phyloP scores from a whole-genome alignment of 2,113 vertebrate genomes.

The Naja naja region DNA sequence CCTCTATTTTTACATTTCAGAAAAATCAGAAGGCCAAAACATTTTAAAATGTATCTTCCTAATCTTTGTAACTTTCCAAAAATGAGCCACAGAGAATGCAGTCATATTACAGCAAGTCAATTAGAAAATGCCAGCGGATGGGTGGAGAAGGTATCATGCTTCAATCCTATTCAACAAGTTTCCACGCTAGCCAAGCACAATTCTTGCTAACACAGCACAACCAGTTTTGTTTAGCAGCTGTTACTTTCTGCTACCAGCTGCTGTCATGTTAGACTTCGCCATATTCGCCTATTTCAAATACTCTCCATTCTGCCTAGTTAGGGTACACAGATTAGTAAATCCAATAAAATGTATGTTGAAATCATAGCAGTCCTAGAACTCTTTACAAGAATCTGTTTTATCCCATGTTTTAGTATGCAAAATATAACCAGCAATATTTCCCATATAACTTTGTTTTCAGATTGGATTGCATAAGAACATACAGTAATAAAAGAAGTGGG shows the following conservation, averaged over 20 bases:
- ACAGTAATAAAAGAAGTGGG: background rate
- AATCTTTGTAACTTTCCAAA: background rate
- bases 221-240: constrained; percentile 39
- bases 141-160: constrained; percentile 6
- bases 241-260: constrained; percentile 22
- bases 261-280: constrained; percentile 10
- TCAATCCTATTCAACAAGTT: constrained; percentile 42
- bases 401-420: background rate
- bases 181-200: constrained; percentile 30
- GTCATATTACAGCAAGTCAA: background rate
- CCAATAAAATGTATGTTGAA: constrained; percentile 39
- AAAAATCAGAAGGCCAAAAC: background rate
- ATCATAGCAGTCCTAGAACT: constrained; percentile 45
- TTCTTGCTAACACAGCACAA: constrained; percentile 27
- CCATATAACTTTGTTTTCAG: background rate
- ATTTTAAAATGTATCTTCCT: background rate
- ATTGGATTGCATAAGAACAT: background rate
- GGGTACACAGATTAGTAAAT: constrained; percentile 43
- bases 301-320: constrained; percentile 21
- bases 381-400: background rate
- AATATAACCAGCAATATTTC: background rate
- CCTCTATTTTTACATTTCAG: background rate
- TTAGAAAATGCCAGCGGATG: constrained; percentile 7
- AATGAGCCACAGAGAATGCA: background rate
- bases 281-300: constrained; percentile 32